phyloP scores from a whole-genome alignment of 2,888 invertebrate species.

The Standfussiana lucernea region DNA sequence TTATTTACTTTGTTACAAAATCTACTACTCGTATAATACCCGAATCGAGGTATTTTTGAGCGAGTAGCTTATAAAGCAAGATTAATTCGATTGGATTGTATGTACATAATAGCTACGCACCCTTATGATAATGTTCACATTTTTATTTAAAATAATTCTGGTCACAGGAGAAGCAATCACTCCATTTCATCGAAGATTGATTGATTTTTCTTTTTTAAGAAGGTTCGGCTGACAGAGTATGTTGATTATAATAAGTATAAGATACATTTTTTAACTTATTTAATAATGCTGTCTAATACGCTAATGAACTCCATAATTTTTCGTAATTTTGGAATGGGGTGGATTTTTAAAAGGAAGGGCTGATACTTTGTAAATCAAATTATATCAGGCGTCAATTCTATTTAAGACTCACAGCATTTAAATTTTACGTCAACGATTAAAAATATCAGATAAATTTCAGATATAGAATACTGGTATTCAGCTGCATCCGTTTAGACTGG shows the following conservation, averaged over 20 bases:
- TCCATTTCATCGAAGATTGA: conserved; percentile 40
- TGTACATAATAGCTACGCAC: conserved; percentile 6
- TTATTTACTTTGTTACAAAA: neutral
- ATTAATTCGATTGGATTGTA: conserved; percentile 12
- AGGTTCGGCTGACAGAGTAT: neutral
- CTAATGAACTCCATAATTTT: neutral
- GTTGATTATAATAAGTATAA: conserved; percentile 8
- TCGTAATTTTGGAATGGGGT: neutral
- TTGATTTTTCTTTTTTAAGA: conserved; percentile 33
- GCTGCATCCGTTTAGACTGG: too few relatives aligned
- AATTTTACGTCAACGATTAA: neutral
- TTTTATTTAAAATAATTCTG: conserved; percentile 46
- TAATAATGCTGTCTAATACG: neutral
- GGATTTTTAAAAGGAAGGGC: neutral
- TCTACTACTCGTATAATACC: neutral
- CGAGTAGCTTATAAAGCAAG: neutral
- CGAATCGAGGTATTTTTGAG: neutral
- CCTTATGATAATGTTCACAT: conserved; percentile 14
- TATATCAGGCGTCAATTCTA: neutral
- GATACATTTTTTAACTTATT: neutral
- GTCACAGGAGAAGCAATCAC: conserved; percentile 50
- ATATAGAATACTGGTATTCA: too few relatives aligned
- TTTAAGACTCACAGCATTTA: neutral
- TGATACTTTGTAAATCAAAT: neutral
- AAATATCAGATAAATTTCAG: too few relatives aligned